These are phyloP conservation scores for Prionailurus bengalensis DNA, from an alignment of 2,113 vertebrate species.

Conservation along the genomic window DNA sequence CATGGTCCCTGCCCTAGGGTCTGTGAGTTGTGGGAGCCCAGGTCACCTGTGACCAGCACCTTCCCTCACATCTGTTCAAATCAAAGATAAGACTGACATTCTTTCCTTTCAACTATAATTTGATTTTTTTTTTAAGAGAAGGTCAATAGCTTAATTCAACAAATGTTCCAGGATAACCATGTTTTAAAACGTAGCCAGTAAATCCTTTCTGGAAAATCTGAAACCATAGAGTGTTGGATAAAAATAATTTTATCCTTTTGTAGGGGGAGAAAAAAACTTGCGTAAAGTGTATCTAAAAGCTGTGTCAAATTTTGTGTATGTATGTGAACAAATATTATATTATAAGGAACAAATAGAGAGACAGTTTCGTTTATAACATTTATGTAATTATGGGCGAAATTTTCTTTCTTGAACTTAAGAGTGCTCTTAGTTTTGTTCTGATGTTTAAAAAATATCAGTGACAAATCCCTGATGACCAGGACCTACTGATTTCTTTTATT, in stretches of 20 bases:
- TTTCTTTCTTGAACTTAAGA: slow-evolving; percentile 18
- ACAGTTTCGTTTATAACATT: neutral
- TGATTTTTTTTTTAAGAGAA: neutral
- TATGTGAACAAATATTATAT: neutral
- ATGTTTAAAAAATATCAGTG: slow-evolving; percentile 43
- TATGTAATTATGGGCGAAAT: neutral
- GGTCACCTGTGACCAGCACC: neutral
- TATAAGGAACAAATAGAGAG: neutral
- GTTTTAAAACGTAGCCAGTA: neutral
- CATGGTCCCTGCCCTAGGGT: too few relatives aligned
- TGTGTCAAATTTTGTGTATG: neutral
- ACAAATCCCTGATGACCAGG: neutral
- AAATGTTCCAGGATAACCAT: neutral
- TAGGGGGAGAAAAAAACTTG: neutral
- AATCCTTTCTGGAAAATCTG: neutral
- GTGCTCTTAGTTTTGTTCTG: slow-evolving; percentile 17
- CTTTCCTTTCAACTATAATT: slow-evolving; percentile 12
- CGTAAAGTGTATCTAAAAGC: neutral
- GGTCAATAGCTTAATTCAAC: neutral
- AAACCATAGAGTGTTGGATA: neutral
- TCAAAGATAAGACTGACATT: neutral
- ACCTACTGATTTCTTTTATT: neutral
- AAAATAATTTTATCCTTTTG: neutral
- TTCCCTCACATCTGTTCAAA: neutral
- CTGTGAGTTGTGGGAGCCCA: neutral